Conservation (phyloP, 1,140 invertebrate species). For the Camponotus pennsylvanicus region DNA sequence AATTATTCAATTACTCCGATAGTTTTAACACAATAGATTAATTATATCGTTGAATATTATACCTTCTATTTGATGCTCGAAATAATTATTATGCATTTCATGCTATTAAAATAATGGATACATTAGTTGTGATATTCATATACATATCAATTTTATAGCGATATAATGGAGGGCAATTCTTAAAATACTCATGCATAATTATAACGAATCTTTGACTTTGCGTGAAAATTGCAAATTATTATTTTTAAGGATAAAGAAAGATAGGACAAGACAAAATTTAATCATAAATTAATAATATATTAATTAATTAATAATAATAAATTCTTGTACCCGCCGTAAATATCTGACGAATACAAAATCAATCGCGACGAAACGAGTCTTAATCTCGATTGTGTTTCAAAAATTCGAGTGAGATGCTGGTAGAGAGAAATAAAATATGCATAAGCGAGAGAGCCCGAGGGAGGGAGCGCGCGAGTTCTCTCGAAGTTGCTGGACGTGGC, state of each 20-base stretch:
- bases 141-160: not conserved
- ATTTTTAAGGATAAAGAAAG: no score
- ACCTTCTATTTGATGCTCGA: not conserved
- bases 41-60: conserved; percentile 33
- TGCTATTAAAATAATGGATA: conserved; percentile 3
- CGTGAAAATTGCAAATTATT: not conserved
- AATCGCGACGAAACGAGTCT: not conserved
- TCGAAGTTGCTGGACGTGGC: conserved; percentile 70
- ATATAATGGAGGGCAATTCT: not conserved
- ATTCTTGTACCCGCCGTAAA: not conserved
- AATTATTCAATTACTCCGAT: not conserved
- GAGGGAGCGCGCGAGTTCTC: conserved; percentile 47
- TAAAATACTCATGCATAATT: not conserved
- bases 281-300: not conserved
- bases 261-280: no score
- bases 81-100: conserved; percentile 27
- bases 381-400: not conserved
- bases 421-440: conserved; percentile 54
- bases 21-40: conserved; percentile 5
- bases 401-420: not conserved
- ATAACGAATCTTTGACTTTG: not conserved
- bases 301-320: not conserved
- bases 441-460: not conserved
- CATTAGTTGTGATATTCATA: not conserved
- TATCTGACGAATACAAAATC: not conserved